A percentile compares a stretch with the other conserved stretches of the same genome.
These are phyloP conservation scores for Odontophorus gujanensis DNA, from an alignment of 2,113 vertebrate species.

Conservation along the genomic window DNA sequence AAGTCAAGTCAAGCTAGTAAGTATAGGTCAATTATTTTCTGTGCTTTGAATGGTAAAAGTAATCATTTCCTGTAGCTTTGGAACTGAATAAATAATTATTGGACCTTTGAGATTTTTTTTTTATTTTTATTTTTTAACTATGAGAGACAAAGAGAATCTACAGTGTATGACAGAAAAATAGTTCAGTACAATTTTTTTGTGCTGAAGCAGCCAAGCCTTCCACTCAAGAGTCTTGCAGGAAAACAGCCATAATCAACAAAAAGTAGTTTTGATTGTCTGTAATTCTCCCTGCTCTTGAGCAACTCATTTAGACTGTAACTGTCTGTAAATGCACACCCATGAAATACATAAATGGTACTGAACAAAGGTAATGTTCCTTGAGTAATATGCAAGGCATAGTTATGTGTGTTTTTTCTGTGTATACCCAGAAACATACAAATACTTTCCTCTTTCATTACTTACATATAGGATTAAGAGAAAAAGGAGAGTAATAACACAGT, in stretches of 20 bases:
- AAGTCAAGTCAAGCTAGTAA: not conserved
- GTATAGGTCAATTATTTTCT: not conserved
- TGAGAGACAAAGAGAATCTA: not conserved
- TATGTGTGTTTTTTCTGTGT: rapidly evolving
- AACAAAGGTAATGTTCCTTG: not conserved
- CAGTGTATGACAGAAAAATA: not conserved
- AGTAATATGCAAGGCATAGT: not conserved
- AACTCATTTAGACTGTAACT: not conserved
- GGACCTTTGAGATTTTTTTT: not conserved
- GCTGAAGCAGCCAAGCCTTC: not conserved
- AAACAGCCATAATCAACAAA: not conserved
- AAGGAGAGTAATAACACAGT: not conserved
- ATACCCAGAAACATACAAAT: not conserved
- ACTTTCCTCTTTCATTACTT: not conserved
- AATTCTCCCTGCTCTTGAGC: not conserved
- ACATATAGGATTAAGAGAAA: not conserved
- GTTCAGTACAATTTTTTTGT: not conserved
- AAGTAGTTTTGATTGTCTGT: not conserved
- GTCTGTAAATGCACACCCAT: not conserved
- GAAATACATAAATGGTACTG: not conserved
- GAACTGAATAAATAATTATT: not conserved
- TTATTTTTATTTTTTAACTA: not conserved
- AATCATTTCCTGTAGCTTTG: not conserved
- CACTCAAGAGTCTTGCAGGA: not conserved
- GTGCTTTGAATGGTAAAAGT: not conserved